phyloP scores from a whole-genome alignment of 2,797 vertebrate species.

The Betta splendens region DNA sequence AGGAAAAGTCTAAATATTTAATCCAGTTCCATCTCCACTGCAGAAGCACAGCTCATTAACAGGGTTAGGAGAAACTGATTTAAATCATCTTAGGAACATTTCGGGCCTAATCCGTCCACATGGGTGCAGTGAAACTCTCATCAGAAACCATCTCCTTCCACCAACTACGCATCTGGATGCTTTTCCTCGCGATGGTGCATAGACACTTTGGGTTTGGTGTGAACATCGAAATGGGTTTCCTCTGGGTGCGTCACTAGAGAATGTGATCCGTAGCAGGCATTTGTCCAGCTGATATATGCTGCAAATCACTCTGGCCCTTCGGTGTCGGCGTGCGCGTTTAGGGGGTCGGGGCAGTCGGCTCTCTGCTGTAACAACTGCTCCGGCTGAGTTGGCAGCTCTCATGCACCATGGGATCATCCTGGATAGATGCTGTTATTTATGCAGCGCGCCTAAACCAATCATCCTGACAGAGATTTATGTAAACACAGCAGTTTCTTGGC shows the following conservation, averaged over 20 bases:
- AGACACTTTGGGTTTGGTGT: not conserved
- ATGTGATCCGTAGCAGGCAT: slow-evolving; percentile 31
- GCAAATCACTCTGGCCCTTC: slow-evolving; percentile 33
- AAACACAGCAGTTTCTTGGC: slow-evolving; percentile 73
- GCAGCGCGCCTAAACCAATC: slow-evolving; percentile 75
- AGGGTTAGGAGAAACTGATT: slow-evolving; percentile 48
- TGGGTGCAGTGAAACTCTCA: slow-evolving; percentile 4
- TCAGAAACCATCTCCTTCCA: slow-evolving; percentile 18
- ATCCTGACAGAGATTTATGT: slow-evolving; percentile 72
- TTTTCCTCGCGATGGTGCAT: slow-evolving; percentile 7
- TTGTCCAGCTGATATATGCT: slow-evolving; percentile 21
- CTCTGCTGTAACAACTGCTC: slow-evolving; percentile 52
- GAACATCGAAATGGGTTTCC: slow-evolving; percentile 30
- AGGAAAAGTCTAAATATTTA: slow-evolving; percentile 23
- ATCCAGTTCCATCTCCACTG: slow-evolving; percentile 30
- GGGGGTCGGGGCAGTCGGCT: slow-evolving; percentile 11
- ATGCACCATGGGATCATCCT: slow-evolving; percentile 69
- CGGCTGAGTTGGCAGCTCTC: slow-evolving; percentile 64
- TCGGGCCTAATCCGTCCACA: slow-evolving; percentile 5
- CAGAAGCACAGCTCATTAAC: slow-evolving; percentile 51
- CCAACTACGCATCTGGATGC: slow-evolving; percentile 6
- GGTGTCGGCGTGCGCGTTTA: not conserved
- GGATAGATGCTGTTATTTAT: slow-evolving; percentile 73
- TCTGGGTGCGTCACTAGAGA: slow-evolving; percentile 21
- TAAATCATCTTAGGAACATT: slow-evolving; percentile 23